Percentiles rank a stretch among this genome's conserved stretches.
Conservation (phyloP, 2,888 invertebrate species). For the Tupiocoris notatus region DNA sequence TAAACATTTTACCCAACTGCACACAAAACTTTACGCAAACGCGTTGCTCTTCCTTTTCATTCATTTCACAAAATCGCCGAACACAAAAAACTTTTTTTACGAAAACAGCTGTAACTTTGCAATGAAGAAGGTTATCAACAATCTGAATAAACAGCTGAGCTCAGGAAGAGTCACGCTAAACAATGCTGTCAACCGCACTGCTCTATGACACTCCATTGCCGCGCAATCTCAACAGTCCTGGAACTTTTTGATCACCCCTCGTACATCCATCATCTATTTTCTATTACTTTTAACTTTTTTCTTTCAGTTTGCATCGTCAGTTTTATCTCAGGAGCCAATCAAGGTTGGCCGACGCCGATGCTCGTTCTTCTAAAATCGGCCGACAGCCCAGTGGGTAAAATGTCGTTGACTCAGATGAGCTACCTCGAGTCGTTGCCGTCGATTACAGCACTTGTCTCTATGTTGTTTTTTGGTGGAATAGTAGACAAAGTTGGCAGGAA, state of each 20-base stretch:
- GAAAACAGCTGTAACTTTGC: constrained; percentile 8
- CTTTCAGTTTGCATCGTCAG: constrained; percentile 8
- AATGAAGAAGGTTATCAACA: constrained; percentile 4
- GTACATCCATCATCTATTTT: too few species aligned
- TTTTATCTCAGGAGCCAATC: neutral
- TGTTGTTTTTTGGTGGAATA: neutral
- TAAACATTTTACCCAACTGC: neutral
- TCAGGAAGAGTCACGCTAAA: constrained; percentile 9
- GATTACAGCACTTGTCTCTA: neutral
- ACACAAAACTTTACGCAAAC: constrained; percentile 6
- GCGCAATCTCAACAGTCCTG: constrained; percentile 1
- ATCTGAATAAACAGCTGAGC: neutral
- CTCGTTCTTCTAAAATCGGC: constrained; percentile 14
- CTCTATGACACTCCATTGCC: neutral
- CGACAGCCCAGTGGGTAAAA: constrained; percentile 18
- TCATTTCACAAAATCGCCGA: constrained; percentile 19
- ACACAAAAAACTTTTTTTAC: constrained; percentile 7
- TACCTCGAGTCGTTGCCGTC: constrained; percentile 5
- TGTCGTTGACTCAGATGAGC: constrained; percentile 14
- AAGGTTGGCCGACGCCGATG: constrained; percentile 25
- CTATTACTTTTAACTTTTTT: too few species aligned
- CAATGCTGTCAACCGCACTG: neutral
- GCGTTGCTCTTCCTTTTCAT: constrained; percentile 11
- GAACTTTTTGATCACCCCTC: constrained; percentile 9
- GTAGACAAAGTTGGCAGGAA: constrained; percentile 8